phyloP scores from a whole-genome alignment of 2,113 vertebrate genomes.

The Siniperca knerii region DNA sequence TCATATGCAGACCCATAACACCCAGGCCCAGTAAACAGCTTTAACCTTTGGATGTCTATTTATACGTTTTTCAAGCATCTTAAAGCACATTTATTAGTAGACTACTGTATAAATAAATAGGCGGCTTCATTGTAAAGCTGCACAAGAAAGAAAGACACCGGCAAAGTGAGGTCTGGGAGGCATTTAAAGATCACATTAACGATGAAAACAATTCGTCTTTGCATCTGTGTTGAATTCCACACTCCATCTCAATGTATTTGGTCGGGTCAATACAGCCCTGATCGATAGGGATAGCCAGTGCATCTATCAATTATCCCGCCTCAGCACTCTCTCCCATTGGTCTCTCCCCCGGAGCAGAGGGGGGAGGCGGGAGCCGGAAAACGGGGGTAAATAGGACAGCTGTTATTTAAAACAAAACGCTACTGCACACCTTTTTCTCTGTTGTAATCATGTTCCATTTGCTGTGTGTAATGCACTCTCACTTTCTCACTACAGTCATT shows the following conservation, averaged over 20 bases:
- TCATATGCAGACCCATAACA: conserved; percentile 19
- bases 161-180: conserved; percentile 54
- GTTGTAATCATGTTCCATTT: conserved; percentile 57
- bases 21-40: background rate
- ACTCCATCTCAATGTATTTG: conserved; percentile 89
- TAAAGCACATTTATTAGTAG: background rate
- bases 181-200: conserved; percentile 84
- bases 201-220: conserved; percentile 86
- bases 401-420: conserved; percentile 52
- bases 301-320: conserved; percentile 90
- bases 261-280: conserved; percentile 84
- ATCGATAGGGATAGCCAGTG: conserved; percentile 89
- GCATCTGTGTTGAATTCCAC: conserved; percentile 88
- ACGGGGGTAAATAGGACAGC: conserved; percentile 57
- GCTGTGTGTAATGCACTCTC: conserved; percentile 28
- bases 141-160: conserved; percentile 41
- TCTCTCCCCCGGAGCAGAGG: conserved; percentile 75
- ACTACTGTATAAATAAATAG: conserved; percentile 31
- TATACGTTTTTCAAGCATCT: background rate
- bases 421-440: conserved; percentile 53
- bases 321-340: conserved; percentile 86
- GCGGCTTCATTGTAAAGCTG: conserved; percentile 34
- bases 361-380: conserved; percentile 45
- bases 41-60: background rate
- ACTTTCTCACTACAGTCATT: background rate